phyloP scores from a whole-genome alignment of 2,113 vertebrate genomes.

The Micromys minutus region DNA sequence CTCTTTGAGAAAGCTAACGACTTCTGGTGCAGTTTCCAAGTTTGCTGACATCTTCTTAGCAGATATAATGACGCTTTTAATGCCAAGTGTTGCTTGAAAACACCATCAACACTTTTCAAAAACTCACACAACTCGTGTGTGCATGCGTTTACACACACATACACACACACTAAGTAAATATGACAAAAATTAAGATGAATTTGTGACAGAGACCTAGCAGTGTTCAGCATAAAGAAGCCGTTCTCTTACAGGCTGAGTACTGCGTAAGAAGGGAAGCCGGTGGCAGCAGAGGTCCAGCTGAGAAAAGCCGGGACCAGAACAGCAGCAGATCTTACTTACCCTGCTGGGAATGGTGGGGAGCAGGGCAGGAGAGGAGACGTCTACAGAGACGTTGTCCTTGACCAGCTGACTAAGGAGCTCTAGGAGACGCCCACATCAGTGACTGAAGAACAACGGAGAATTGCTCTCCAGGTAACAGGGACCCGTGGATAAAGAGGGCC shows the following conservation, averaged over 20 bases:
- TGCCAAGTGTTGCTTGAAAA: constrained; percentile 61
- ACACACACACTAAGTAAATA: neutral
- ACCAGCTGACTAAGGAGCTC: neutral
- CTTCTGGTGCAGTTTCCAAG: constrained; percentile 46
- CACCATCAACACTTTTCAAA: constrained; percentile 55
- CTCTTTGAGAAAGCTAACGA: constrained; percentile 41
- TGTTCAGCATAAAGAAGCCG: neutral
- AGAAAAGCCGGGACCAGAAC: neutral
- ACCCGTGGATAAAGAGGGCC: neutral
- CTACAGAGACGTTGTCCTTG: neutral
- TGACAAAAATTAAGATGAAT: neutral
- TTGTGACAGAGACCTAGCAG: constrained; percentile 1
- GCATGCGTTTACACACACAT: neutral
- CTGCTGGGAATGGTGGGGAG: neutral
- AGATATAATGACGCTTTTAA: constrained; percentile 23
- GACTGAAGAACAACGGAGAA: neutral
- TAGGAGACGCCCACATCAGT: neutral
- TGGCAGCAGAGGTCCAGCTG: neutral
- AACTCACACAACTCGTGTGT: neutral
- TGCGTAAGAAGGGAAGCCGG: neutral
- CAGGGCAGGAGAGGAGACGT: neutral
- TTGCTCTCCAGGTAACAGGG: neutral
- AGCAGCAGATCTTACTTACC: neutral
- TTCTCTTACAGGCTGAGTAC: neutral
- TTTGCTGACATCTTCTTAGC: constrained; percentile 62